Evolutionary conservation across 2,888 invertebrate genomes (phyloP).

Genomic region (Spisula subtruncata): DNA sequence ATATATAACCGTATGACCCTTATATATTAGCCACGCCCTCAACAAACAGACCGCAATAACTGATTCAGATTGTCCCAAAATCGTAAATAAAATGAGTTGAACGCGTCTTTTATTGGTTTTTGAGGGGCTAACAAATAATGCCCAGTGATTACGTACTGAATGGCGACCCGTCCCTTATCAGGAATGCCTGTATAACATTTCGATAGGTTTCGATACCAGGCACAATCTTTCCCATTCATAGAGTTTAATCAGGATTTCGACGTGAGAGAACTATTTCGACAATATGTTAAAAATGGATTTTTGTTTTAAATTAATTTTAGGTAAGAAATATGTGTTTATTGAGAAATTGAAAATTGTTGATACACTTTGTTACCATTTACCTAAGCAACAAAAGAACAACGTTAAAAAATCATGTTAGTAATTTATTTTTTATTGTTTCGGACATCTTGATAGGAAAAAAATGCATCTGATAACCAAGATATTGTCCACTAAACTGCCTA

Average conservation of each 20-base stretch:
- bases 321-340: background rate
- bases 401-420: no score
- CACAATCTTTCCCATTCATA: background rate
- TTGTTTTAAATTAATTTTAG: constrained; percentile 2
- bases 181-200: background rate
- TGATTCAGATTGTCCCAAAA: background rate
- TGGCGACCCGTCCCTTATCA: background rate
- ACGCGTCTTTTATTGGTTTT: constrained; percentile 2
- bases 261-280: constrained; percentile 7
- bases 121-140: background rate
- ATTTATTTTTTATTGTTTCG: no score
- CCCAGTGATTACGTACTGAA: background rate
- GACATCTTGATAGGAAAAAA: no score
- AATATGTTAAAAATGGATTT: background rate
- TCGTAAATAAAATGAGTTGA: background rate
- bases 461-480: no score
- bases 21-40: background rate
- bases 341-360: no score
- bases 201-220: background rate
- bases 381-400: no score
- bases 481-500: no score
- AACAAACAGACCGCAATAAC: background rate
- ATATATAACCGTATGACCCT: no score
- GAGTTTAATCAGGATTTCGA: background rate
- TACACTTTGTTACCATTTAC: no score